These are phyloP conservation scores for Prosapia bicincta DNA, from an alignment of 2,888 invertebrate genomes.

Conservation along the genomic window DNA sequence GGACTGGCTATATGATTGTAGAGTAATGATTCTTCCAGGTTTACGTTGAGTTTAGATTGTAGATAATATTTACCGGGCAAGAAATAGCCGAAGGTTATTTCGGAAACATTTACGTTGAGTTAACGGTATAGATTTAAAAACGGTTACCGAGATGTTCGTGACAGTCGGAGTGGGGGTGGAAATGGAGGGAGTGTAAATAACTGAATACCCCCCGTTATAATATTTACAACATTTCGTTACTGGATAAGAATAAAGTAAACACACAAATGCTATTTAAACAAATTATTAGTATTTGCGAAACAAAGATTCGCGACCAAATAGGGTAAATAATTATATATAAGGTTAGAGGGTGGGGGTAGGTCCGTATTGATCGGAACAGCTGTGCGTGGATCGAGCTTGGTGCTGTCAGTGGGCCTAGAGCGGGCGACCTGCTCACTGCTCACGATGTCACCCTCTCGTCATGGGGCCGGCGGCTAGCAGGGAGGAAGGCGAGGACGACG, in stretches of 20 bases:
- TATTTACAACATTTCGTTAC: no score
- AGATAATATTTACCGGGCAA: no score
- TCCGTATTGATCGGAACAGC: neutral
- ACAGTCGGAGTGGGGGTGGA: neutral
- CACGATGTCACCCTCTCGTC: slow-evolving; percentile 6
- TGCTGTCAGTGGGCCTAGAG: neutral
- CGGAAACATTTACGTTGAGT: neutral
- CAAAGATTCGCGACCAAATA: neutral
- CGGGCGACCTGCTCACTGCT: neutral
- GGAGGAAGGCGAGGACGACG: slow-evolving; percentile 31
- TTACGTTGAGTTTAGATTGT: no score
- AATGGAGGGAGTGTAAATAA: neutral
- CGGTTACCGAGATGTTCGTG: neutral
- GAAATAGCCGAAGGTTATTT: no score
- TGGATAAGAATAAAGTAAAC: no score
- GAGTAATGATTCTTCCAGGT: no score
- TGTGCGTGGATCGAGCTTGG: neutral
- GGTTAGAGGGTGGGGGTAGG: neutral
- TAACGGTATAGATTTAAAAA: neutral
- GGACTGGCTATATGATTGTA: no score
- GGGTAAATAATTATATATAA: neutral
- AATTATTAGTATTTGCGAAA: neutral
- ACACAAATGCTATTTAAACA: no score
- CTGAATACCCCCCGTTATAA: no score
- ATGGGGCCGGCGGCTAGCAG: slow-evolving; percentile 37